Base-by-base conservation (phyloP, 2,113 vertebrate species). In the Pseudopipra pipra region DNA sequence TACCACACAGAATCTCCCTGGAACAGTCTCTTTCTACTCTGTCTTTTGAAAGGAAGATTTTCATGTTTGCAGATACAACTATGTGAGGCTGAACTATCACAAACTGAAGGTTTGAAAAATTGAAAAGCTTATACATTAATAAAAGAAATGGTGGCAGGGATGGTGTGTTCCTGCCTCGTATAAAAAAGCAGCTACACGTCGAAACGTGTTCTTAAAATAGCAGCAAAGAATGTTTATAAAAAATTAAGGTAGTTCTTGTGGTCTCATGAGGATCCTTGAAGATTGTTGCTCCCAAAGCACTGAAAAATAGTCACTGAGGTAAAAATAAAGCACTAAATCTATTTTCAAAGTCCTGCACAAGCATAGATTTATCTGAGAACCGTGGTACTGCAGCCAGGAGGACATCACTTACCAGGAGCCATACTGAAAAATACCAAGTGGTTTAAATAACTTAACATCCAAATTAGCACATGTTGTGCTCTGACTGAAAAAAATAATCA, bases 81-180 rank as follows among this genome's bases (percentile, higher is more conserved):
- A 97, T 73, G 33, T 89, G 97, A 33, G 96, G 97, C 67, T 86
- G 95, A 27, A 87, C 24, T 31, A 55, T 83, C 79, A 70, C 97
- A 97, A 86, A 96, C 91, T 16, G 89, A 77, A 87, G 77, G 95
- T 96, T 96, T 98, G 96, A 47, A 89, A 84, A 92, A 87, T 67
- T 92, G 24, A 96, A 75, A 93, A 83, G 77, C 27, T 41, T 8
- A 19, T 8, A 17, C 19, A 14, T 55, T 17, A 80, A 70, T 22
- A 81, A 81, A 92, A 44, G 25, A 63, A 85, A 58, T 0, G 6
- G 44, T 3, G 4, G 47, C 43, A 86, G 54, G 35, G 37, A 8
- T 33, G 41, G 49, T 4, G 33, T 6, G 70, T 12, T 78, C 56
- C 46, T 77, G 49, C 63, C 54, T 65, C 14, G 23, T 37, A 11